phyloP scores from a whole-genome alignment of 2,888 invertebrate genomes.

The Tipula vernalis region DNA sequence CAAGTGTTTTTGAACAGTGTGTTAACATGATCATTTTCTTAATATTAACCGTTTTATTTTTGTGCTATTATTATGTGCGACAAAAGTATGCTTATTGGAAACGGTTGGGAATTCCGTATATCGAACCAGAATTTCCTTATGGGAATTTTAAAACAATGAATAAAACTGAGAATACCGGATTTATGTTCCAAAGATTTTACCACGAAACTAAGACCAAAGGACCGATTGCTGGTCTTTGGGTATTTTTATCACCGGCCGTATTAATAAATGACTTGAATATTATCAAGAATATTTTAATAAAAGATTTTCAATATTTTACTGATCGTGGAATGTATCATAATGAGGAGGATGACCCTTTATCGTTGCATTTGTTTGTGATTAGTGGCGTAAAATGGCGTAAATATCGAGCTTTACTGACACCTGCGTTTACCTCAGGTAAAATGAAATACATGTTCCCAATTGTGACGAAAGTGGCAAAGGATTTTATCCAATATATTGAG shows the following conservation, averaged over 20 bases:
- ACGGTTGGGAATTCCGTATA: background rate
- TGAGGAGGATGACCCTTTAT: constrained; percentile 17
- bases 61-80: background rate
- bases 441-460: constrained; percentile 18
- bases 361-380: constrained; percentile 16
- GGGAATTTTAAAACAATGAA: constrained; percentile 5
- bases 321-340: constrained; percentile 18
- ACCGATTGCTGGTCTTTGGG: constrained; percentile 15
- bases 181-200: constrained; percentile 12
- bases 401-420: constrained; percentile 15
- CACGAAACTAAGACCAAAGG: constrained; percentile 13
- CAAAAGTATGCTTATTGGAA: background rate
- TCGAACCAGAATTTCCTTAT: background rate
- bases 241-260: constrained; percentile 15
- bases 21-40: background rate
- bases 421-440: constrained; percentile 18
- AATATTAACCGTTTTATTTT: background rate
- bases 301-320: constrained; percentile 17
- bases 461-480: constrained; percentile 14
- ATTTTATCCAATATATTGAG: constrained; percentile 12
- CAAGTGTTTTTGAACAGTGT: background rate
- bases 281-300: constrained; percentile 16
- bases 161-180: background rate
- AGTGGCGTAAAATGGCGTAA: constrained; percentile 17
- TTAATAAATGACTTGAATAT: constrained; percentile 16